Percentiles rank a stretch among this genome's conserved stretches.
Evolutionary conservation across 2,888 invertebrate genomes (phyloP).

Genomic region (Drosophila aldrichi): DNA sequence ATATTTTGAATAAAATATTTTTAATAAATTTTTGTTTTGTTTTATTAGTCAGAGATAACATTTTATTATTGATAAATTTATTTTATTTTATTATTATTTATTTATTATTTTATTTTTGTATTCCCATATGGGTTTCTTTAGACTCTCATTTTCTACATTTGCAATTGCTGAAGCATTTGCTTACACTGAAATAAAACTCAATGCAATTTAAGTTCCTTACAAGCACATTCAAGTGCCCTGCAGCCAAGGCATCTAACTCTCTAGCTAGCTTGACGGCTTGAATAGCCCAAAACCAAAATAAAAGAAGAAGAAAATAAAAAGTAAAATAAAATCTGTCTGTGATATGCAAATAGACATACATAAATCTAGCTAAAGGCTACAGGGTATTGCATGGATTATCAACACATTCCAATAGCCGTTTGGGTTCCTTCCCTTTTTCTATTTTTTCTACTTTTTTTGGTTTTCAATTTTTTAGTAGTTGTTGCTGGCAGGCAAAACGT

Average conservation of each 20-base stretch:
- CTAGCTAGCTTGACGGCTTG: conserved; percentile 5
- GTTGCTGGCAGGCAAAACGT: conserved; percentile 71
- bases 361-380: conserved; percentile 48
- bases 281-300: conserved; percentile 4
- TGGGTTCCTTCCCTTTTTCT: not conserved
- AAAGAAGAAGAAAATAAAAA: too few relatives aligned
- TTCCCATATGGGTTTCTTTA: not conserved
- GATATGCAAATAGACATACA: conserved; percentile 55
- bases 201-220: conserved; percentile 16
- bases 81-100: too few relatives aligned
- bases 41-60: too few relatives aligned
- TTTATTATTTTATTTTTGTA: too few relatives aligned
- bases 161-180: not conserved
- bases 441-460: not conserved
- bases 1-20: not conserved
- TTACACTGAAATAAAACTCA: conserved; percentile 7
- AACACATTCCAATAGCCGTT: conserved; percentile 50
- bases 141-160: not conserved
- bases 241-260: conserved; percentile 29
- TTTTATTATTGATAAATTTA: too few relatives aligned
- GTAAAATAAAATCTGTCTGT: conserved; percentile 27
- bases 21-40: not conserved
- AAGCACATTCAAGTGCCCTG: conserved; percentile 15
- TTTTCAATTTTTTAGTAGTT: conserved; percentile 58
- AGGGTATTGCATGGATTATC: conserved; percentile 63